Base-by-base conservation (phyloP, 2,113 vertebrate species). In the Phrynocephalus versicolor region DNA sequence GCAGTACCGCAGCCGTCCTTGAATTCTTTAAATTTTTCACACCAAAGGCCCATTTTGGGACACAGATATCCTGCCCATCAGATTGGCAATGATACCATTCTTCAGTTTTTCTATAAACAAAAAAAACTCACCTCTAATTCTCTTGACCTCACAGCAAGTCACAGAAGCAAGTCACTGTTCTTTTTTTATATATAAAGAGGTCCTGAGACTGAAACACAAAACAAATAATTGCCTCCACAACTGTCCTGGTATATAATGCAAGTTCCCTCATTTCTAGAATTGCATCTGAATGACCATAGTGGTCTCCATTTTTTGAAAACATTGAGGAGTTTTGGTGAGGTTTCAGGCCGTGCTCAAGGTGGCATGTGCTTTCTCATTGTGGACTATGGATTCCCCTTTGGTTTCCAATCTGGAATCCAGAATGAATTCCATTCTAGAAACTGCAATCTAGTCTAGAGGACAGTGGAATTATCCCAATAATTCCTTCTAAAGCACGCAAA, bases 1-100 rank as follows among this genome's bases (percentile, higher is more conserved):
- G 33, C 33, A 3, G 62, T 73, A 51, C 58, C 78, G 4, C 84
- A 73, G 15, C 41, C 8, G 0, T 0, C 19, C 39, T 86, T 37
- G 1, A 15, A 64, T 25, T 84, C 67, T 8, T 0, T 0, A n/a
- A 0, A 4, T 82, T 71, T 78, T 78, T 14, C 21, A 21, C 39
- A 0, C 76, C 65, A 27, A 41, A 6, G 8, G 4, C 3, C 82
- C 30, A 13, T 37, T 88, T 16, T 27, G 51, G 39, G 2, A 13
- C 67, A 55, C 12, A 62, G 25, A 37, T 21, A 71, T 71, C 62
- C 19, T 70, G 37, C 37, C 57, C 23, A 16, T 62, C 35, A 33
- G 39, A 30, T 55, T 76, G 39, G 82, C n/a, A 84, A 41, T 65
- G 69, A 25, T 14, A 58, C 25, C 9, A 45, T 19, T 67, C 55